Percentiles rank a stretch among this genome's conserved stretches.
Evolutionary conservation across 2,888 invertebrate species (phyloP).

Genomic region (Andrena bucephala): DNA sequence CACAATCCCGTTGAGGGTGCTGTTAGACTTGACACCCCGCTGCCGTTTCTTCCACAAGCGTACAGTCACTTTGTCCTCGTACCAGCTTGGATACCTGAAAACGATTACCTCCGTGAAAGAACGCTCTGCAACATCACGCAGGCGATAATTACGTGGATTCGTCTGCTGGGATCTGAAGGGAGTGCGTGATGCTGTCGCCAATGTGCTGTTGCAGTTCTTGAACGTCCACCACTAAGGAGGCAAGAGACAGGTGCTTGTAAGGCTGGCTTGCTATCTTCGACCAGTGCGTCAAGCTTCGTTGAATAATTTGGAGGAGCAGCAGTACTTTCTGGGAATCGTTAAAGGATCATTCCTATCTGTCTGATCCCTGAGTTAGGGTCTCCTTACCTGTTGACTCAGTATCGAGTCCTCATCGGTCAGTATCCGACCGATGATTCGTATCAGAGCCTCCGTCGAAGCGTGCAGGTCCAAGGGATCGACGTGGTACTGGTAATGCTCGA

Average conservation of each 20-base stretch:
- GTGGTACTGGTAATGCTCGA: slow-evolving; percentile 86
- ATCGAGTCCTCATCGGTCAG: slow-evolving; percentile 89
- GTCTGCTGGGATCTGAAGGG: slow-evolving; percentile 80
- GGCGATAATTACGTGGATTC: slow-evolving; percentile 76
- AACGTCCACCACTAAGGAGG: slow-evolving; percentile 82
- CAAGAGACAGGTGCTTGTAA: slow-evolving; percentile 79
- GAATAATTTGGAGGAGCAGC: slow-evolving; percentile 82
- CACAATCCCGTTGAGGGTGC: slow-evolving; percentile 84
- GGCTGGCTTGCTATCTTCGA: slow-evolving; percentile 77
- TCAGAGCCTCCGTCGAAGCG: slow-evolving; percentile 86
- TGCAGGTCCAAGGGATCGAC: slow-evolving; percentile 85
- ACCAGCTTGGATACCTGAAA: slow-evolving; percentile 85
- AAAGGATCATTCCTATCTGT: neutral
- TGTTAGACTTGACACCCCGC: slow-evolving; percentile 68
- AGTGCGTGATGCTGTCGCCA: slow-evolving; percentile 76
- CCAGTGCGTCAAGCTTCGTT: slow-evolving; percentile 84
- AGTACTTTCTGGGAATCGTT: slow-evolving; percentile 81
- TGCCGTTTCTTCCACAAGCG: slow-evolving; percentile 78
- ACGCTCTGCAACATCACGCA: neutral
- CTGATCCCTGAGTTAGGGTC: neutral
- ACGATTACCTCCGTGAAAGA: neutral
- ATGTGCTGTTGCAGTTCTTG: slow-evolving; percentile 78
- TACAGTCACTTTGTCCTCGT: slow-evolving; percentile 83
- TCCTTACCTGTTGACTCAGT: slow-evolving; percentile 90
- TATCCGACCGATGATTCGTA: slow-evolving; percentile 89